Conservation (phyloP, 2,113 vertebrate species). For the Cathartes aura region DNA sequence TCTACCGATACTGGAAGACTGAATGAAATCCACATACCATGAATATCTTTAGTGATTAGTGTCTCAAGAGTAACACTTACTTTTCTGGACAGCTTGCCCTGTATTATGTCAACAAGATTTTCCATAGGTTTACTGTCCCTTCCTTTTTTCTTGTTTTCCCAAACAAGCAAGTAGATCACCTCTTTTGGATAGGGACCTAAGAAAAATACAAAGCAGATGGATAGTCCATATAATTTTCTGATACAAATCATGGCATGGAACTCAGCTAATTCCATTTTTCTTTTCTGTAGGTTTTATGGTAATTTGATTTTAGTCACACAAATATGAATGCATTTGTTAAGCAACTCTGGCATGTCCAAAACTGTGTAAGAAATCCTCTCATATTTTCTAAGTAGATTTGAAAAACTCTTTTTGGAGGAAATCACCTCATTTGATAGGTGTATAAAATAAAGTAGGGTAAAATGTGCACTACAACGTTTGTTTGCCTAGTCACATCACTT, state of each 20-base stretch:
- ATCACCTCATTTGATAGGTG: background rate
- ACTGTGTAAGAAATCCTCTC: background rate
- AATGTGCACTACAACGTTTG: background rate
- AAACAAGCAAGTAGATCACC: background rate
- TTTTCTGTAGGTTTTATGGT: conserved; percentile 16
- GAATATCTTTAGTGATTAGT: conserved; percentile 37
- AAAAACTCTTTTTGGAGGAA: background rate
- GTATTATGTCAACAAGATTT: conserved; percentile 35
- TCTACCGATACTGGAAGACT: conserved; percentile 8
- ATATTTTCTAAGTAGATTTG: conserved; percentile 4
- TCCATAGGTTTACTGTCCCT: conserved; percentile 28
- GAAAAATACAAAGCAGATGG: background rate
- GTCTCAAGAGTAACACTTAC: conserved; percentile 49
- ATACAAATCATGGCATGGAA: background rate
- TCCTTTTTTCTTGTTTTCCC: background rate
- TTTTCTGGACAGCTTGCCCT: conserved; percentile 56
- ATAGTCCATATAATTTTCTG: background rate
- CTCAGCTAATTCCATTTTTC: conserved; percentile 25
- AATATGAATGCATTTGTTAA: conserved; percentile 55
- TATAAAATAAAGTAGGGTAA: background rate
- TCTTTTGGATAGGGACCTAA: background rate
- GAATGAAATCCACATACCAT: conserved; percentile 44
- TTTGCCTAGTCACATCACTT: background rate
- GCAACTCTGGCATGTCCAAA: conserved; percentile 28
- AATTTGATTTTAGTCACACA: conserved; percentile 51